Evolutionary conservation across 2,113 vertebrate species (phyloP).

Genomic region (Melanerpes formicivorus): DNA sequence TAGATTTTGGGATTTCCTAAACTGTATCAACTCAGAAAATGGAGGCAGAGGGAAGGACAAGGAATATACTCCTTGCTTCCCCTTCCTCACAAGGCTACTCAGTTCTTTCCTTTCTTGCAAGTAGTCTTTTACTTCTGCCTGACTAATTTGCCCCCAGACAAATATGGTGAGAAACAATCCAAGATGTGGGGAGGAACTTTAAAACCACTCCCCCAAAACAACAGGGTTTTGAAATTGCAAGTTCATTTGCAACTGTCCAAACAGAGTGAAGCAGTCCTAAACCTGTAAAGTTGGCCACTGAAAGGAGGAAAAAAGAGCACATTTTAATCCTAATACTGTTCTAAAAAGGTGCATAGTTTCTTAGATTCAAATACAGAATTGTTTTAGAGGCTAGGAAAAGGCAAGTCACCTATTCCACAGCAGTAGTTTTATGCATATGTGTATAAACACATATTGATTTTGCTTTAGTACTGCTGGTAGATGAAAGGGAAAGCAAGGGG

Average conservation of each 20-base stretch:
- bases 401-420: not conserved
- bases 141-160: not conserved
- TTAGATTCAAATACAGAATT: not conserved
- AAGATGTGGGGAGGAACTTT: not conserved
- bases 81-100: not conserved
- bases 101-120: not conserved
- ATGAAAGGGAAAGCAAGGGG: not conserved
- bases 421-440: not conserved
- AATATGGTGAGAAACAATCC: not conserved
- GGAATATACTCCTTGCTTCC: not conserved
- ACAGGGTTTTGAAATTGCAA: not conserved
- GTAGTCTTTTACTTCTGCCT: not conserved
- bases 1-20: fast-evolving
- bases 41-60: not conserved
- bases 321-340: not conserved
- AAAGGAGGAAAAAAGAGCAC: fast-evolving
- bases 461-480: not conserved
- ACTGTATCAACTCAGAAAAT: not conserved
- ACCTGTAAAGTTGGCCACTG: not conserved
- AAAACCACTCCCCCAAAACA: not conserved
- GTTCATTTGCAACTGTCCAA: not conserved
- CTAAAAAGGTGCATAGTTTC: not conserved
- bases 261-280: not conserved
- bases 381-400: not conserved
- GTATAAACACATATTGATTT: not conserved